Conservation (phyloP, 2,113 vertebrate genomes). For the Paraplagusia blochii region DNA sequence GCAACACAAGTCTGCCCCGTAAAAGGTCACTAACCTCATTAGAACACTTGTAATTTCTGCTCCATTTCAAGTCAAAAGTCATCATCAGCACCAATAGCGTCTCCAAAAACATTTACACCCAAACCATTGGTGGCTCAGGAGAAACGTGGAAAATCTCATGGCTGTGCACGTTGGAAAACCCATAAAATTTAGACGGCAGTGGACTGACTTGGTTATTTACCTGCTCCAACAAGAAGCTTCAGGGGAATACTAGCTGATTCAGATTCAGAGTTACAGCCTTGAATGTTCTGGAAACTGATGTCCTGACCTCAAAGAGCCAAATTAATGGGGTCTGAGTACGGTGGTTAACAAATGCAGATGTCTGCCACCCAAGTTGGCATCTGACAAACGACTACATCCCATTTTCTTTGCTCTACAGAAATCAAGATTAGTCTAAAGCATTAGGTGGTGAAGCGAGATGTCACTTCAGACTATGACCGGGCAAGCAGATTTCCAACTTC, state of each 20-base stretch:
- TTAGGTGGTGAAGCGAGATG: constrained; percentile 30
- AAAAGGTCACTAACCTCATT: constrained; percentile 12
- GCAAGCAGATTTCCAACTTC: constrained; percentile 14
- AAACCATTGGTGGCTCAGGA: constrained; percentile 4
- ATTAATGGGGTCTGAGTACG: constrained; percentile 48
- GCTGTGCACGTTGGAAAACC: constrained; percentile 37
- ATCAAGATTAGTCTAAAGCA: constrained; percentile 18
- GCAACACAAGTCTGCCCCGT: constrained; percentile 7
- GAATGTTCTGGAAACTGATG: constrained; percentile 36
- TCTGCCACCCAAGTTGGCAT: constrained; percentile 59
- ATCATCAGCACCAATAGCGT: too few relatives aligned
- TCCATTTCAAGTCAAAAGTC: constrained; percentile 7
- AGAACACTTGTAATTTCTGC: constrained; percentile 5
- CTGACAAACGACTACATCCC: constrained; percentile 16
- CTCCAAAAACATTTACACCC: constrained; percentile 18
- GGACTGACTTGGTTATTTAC: constrained; percentile 30
- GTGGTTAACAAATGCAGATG: constrained; percentile 54
- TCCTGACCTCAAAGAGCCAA: constrained; percentile 37
- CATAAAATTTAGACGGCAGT: constrained; percentile 24
- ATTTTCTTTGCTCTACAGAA: constrained; percentile 21
- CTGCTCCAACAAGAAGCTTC: constrained; percentile 7
- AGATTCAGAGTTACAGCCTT: constrained; percentile 10
- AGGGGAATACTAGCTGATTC: constrained; percentile 8
- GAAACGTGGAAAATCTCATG: constrained; percentile 33
- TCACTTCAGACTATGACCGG: constrained; percentile 26